Evolutionary conservation across 2,113 vertebrate genomes (phyloP), one percentile per base, ranked within the genome.

Genomic region (Brachyistius frenatus): DNA sequence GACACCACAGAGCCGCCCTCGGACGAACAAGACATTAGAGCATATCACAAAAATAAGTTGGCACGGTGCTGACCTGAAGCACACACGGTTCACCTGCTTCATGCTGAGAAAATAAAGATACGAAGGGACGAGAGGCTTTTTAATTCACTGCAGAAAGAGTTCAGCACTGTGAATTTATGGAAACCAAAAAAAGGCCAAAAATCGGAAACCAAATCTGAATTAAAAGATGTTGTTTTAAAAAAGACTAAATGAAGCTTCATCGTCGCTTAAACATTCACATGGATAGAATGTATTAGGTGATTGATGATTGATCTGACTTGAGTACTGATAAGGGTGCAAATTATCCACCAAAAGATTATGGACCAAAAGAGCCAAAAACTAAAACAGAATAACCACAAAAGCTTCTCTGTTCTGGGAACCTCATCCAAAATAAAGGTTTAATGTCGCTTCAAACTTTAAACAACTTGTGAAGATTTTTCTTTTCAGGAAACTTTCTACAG

Each of bases 1-100:
- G 87, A 94, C 72, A 90, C 91, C 83, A 15, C 64, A 55, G 81
- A 85, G 90, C 88, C 83, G 92, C 86, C 74, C 58, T 83, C 30
- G 47, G 63, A 89, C 73, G 37, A 32, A 68, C 79, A 90, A 92
- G 88, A 90, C 66, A 80, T 92, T 73, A 90, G 66, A 81, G 50
- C 81, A 85, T 1, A 63, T 58, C 36, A 62, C 71, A 66, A 84
- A 91, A 93, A 92, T 90, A 94, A 89, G 66, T 15, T 5, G 32
- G 8, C 32, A 4, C 15, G 10, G 39, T 13, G 33, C 47, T 54
- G 69, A 55, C 75, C 75, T 76, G 47, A 77, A 23, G 6, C 36
- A 73, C 39, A 49, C 1, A 23, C 64, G 44, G 52, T 66, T 77
- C 37, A 57, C 46, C 61, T 33, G 56, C 37, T 66, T 57, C 46